phyloP scores from a whole-genome alignment of 2,797 vertebrate genomes.

The Pterois miles region DNA sequence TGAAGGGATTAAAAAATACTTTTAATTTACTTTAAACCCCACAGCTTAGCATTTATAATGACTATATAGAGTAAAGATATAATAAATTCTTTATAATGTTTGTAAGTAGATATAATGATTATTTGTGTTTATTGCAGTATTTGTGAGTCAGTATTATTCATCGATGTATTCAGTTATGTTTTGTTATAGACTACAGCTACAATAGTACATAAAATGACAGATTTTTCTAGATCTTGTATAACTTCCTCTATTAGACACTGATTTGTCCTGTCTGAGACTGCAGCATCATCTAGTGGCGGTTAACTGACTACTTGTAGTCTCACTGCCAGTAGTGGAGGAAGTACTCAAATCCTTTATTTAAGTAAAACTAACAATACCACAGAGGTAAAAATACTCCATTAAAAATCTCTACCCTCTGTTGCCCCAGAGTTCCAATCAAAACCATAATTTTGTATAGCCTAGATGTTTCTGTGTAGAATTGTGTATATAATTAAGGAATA shows the following conservation, averaged over 20 bases:
- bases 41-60: neutral
- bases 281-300: constrained; percentile 55
- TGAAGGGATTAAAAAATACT: too few species aligned
- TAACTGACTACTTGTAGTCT: neutral
- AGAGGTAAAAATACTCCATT: neutral
- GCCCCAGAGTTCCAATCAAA: too few species aligned
- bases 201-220: neutral
- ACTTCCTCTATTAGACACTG: neutral
- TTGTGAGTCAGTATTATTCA: neutral
- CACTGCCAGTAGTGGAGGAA: neutral
- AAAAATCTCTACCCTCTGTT: neutral
- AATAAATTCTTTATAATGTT: neutral
- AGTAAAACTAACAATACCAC: neutral
- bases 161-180: neutral
- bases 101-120: neutral
- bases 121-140: neutral
- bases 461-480: too few species aligned
- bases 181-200: neutral
- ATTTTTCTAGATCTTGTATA: neutral
- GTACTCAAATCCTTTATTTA: neutral
- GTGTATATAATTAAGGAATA: too few species aligned
- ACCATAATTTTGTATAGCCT: too few species aligned
- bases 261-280: neutral
- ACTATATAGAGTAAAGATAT: neutral
- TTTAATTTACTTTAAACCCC: neutral